Evolutionary conservation across 2,888 invertebrate genomes (phyloP).

Genomic region (Drosophila fulvimacula): DNA sequence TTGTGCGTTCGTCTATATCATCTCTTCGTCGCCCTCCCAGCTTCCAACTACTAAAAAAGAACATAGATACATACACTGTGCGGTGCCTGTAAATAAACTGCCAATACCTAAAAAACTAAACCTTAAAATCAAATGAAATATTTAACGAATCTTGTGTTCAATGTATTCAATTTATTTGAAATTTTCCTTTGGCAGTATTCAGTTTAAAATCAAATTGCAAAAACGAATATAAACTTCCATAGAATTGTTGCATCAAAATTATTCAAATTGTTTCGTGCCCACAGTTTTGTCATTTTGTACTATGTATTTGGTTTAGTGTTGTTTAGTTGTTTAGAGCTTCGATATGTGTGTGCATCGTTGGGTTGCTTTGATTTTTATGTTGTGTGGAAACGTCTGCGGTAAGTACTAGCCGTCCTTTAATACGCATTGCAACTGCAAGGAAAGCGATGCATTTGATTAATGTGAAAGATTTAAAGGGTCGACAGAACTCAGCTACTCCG

Average conservation of each 20-base stretch:
- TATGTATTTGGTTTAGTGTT: slow-evolving; percentile 64
- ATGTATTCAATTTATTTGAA: slow-evolving; percentile 39
- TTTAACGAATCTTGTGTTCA: slow-evolving; percentile 79
- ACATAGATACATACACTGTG: slow-evolving; percentile 80
- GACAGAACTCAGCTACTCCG: too few species aligned
- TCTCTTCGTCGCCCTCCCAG: slow-evolving; percentile 51
- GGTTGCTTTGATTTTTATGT: slow-evolving; percentile 51
- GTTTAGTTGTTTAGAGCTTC: slow-evolving; percentile 33
- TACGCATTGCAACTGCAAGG: background rate
- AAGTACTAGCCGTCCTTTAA: slow-evolving; percentile 52
- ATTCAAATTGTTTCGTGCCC: slow-evolving; percentile 68
- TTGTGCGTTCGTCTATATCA: slow-evolving; percentile 41
- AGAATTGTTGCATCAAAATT: slow-evolving; percentile 13
- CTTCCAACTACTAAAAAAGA: slow-evolving; percentile 72
- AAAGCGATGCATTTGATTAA: slow-evolving; percentile 2
- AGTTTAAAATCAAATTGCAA: background rate
- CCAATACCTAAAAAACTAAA: slow-evolving; percentile 62
- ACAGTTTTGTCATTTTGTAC: slow-evolving; percentile 74
- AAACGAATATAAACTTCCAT: slow-evolving; percentile 5
- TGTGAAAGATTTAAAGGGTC: background rate
- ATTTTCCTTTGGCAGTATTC: slow-evolving; percentile 38
- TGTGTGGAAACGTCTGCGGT: slow-evolving; percentile 45
- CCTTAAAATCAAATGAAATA: slow-evolving; percentile 78
- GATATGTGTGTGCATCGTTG: slow-evolving; percentile 41
- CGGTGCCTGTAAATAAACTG: slow-evolving; percentile 83